These are phyloP conservation scores for Aphaenogaster floridana DNA, from an alignment of 1,140 invertebrate genomes.

Conservation along the genomic window DNA sequence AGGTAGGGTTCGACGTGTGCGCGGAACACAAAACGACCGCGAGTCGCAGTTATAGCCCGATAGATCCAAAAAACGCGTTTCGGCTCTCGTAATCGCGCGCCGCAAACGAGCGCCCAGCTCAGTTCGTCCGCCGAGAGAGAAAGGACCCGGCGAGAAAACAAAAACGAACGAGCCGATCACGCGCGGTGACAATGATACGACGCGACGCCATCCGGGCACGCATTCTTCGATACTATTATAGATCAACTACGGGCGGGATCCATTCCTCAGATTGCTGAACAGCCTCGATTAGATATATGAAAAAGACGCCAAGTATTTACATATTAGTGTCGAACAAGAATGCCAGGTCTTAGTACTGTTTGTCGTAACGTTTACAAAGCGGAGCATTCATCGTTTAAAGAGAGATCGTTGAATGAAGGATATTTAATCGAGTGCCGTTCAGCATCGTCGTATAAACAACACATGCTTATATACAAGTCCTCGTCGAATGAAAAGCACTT, in stretches of 20 bases:
- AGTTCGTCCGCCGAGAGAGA: not conserved
- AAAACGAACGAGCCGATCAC: conserved; percentile 44
- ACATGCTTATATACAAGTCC: conserved; percentile 1
- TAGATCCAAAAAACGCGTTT: conserved; percentile 75
- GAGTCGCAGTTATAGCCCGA: conserved; percentile 68
- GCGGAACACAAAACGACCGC: conserved; percentile 56
- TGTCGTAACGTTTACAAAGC: not conserved
- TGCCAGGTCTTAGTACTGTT: not conserved
- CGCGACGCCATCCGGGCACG: not conserved
- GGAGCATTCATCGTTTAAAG: conserved; percentile 10
- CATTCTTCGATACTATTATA: conserved; percentile 11
- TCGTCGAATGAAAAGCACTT: not conserved
- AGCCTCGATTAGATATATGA: not conserved
- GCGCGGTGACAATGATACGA: conserved; percentile 36
- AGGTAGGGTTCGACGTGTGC: conserved; percentile 62
- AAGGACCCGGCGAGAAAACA: conserved; percentile 48
- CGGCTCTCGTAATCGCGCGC: conserved; percentile 70
- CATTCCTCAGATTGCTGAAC: not conserved
- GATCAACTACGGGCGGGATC: not conserved
- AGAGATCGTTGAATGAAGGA: conserved; percentile 28
- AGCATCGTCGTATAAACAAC: conserved; percentile 24
- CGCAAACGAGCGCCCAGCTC: conserved; percentile 62
- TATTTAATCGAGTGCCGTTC: conserved; percentile 29
- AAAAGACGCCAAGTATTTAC: not conserved
- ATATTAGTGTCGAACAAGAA: not conserved